These are phyloP conservation scores for Malurus leucopterus DNA, from an alignment of 2,797 vertebrate species.

Conservation along the genomic window DNA sequence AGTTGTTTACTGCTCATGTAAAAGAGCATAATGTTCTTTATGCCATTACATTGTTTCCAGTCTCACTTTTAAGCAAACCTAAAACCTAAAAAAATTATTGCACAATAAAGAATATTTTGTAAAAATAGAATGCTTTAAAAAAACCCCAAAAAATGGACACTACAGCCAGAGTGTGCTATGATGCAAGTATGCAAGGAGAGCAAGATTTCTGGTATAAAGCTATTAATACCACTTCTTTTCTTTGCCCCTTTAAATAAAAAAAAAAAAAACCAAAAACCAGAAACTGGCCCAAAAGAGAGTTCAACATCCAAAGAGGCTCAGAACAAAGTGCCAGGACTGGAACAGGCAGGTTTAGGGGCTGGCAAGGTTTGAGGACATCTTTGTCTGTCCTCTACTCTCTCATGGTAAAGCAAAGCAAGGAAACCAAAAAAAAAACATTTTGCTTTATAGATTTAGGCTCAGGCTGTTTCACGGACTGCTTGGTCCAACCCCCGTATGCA, in stretches of 20 bases:
- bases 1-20: neutral
- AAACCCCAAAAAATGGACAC: neutral
- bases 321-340: neutral
- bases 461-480: neutral
- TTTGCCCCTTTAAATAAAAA: neutral
- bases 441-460: neutral
- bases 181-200: neutral
- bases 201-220: neutral
- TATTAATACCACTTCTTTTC: neutral
- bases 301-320: neutral
- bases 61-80: neutral
- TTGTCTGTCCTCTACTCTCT: neutral
- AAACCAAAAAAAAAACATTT: neutral
- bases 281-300: neutral
- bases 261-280: too few species aligned
- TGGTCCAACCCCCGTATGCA: fast-evolving
- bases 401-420: neutral
- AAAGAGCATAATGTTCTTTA: neutral
- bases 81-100: neutral
- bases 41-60: neutral
- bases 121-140: neutral
- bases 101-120: neutral
- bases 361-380: neutral
- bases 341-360: neutral
- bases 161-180: neutral